Base-by-base conservation (phyloP, 2,113 vertebrate genomes). In the Ochotona princeps region DNA sequence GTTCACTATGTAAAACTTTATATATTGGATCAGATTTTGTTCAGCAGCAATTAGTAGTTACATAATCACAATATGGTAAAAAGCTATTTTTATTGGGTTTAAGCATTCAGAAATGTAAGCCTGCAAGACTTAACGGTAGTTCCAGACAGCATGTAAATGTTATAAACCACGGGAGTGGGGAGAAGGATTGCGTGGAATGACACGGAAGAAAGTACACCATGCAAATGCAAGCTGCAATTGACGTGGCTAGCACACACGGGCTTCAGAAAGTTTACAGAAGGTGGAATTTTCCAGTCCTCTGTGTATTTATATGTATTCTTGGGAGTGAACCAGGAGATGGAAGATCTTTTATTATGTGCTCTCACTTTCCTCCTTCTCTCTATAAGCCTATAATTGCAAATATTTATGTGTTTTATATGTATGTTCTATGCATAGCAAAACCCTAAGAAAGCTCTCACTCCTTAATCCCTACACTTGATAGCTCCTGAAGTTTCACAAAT, bases 81-180 rank as follows among this genome's bases (percentile, higher is more conserved):
- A 44, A 82, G 74, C 73, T 92, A 85, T 87, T 94, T 90, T 90
- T 83, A 88, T 80, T 61, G 54, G 11, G 73, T 57, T 89, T 93
- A 72, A 90, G 79, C 92, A 83, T 83, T 85, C 67, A 92, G 80
- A 80, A 83, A 25, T 63, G 89, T 44, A 61, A 79, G 32, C 38
- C 23, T 49, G 60, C 20, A 88, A 85, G 73, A 90, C 78, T 81
- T 66, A 63, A 67, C 26, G 74, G 0, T 47, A 60, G 76, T 81
- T 92, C 80, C 0, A 0, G 80, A 86, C 61, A 84, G 54, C 85
- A 87, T 25, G 75, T 66, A 90, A 82, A 75, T 61, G 38, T 57
- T 65, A 44, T 23, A 79, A 76, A 66, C 15, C 15, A 2, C 28
- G 30, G 17, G 32, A 74, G 25, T n/a, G n/a, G n/a, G 66, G 47